Evolutionary conservation across 2,888 invertebrate genomes (phyloP).

Genomic region (Tortrix viridana): DNA sequence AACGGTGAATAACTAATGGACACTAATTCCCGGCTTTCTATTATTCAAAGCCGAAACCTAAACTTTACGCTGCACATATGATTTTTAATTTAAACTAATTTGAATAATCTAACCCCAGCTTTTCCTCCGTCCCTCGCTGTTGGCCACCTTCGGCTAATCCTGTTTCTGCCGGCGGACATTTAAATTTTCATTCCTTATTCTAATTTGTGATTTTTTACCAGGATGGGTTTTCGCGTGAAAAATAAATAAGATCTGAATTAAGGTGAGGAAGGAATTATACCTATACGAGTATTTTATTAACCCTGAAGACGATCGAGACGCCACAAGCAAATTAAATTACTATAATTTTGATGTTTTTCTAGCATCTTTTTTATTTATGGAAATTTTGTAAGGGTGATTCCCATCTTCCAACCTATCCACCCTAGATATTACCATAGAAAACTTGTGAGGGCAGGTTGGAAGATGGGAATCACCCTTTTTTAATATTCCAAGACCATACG

Average conservation of each 20-base stretch:
- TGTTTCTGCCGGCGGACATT: slow-evolving; percentile 19
- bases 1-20: slow-evolving; percentile 2
- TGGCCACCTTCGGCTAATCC: slow-evolving; percentile 27
- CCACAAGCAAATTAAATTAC: no score
- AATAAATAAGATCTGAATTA: slow-evolving; percentile 13
- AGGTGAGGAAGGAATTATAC: background rate
- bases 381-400: no score
- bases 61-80: background rate
- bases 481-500: no score
- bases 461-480: no score
- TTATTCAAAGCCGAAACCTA: background rate
- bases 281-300: no score
- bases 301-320: no score
- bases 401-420: no score
- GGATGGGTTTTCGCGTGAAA: slow-evolving; percentile 6
- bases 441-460: no score
- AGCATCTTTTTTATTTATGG: no score
- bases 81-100: slow-evolving; percentile 20
- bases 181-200: slow-evolving; percentile 30
- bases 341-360: no score
- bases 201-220: slow-evolving; percentile 30
- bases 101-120: slow-evolving; percentile 16
- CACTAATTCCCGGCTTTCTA: slow-evolving; percentile 1
- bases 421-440: no score
- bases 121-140: slow-evolving; percentile 9